Evolutionary conservation across 2,888 invertebrate genomes (phyloP).

Genomic region (Spisula subtruncata): DNA sequence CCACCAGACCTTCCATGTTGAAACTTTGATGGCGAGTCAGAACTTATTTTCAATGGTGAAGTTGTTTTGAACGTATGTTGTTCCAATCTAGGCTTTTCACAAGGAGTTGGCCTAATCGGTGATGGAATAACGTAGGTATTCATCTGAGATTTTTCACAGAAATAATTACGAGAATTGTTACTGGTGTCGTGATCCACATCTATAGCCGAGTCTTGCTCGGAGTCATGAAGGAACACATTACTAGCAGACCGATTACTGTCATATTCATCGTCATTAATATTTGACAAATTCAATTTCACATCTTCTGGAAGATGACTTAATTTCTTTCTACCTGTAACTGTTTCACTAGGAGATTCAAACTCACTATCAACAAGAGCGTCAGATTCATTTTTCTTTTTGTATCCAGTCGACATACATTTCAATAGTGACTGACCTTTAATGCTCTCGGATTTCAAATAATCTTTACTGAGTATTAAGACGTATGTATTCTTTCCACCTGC

Average conservation of each 20-base stretch:
- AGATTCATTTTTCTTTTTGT: neutral
- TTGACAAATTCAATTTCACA: slow-evolving; percentile 75
- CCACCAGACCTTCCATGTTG: slow-evolving; percentile 46
- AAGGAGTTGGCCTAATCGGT: slow-evolving; percentile 42
- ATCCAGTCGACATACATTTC: slow-evolving; percentile 22
- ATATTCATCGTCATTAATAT: slow-evolving; percentile 76
- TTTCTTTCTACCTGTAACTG: slow-evolving; percentile 34
- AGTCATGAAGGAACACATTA: slow-evolving; percentile 66
- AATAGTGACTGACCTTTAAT: slow-evolving; percentile 33
- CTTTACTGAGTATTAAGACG: slow-evolving; percentile 74
- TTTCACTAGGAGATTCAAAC: slow-evolving; percentile 61
- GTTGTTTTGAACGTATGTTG: slow-evolving; percentile 64
- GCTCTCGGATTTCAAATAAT: slow-evolving; percentile 61
- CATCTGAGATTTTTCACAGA: slow-evolving; percentile 56
- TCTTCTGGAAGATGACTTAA: slow-evolving; percentile 60
- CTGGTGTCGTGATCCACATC: slow-evolving; percentile 44
- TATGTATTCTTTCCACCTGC: slow-evolving; percentile 75
- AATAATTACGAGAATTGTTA: slow-evolving; percentile 26
- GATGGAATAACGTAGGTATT: slow-evolving; percentile 64
- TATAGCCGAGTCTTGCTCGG: slow-evolving; percentile 65
- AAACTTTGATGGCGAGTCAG: slow-evolving; percentile 46
- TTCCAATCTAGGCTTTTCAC: slow-evolving; percentile 39
- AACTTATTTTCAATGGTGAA: slow-evolving; percentile 52
- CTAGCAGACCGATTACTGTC: slow-evolving; percentile 67
- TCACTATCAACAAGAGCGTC: slow-evolving; percentile 47